Evolutionary conservation across 2,113 vertebrate genomes (phyloP).

Genomic region (Eubucco bourcierii): DNA sequence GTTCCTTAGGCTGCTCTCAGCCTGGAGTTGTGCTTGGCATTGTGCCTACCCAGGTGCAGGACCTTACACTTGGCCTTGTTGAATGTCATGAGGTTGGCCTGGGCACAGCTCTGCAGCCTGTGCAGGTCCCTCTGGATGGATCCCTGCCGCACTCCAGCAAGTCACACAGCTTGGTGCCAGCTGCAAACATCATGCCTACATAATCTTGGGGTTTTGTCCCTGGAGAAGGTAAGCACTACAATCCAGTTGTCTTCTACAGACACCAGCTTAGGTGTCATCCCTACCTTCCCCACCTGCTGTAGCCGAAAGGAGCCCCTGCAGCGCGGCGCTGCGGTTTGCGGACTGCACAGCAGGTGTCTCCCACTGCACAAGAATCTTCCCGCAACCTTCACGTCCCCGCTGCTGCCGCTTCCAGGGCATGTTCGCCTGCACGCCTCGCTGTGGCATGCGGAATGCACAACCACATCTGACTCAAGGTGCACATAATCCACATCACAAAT

Average conservation of each 20-base stretch:
- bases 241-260: not conserved
- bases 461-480: not conserved
- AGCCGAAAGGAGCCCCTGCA: not conserved
- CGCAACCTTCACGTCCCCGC: not conserved
- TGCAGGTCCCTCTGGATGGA: no score
- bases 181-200: no score
- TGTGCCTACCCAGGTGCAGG: no score
- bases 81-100: no score
- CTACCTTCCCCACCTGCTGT: fast-evolving
- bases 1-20: no score
- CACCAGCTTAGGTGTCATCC: not conserved
- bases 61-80: no score
- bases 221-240: not conserved
- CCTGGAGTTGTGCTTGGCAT: no score
- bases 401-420: fast-evolving
- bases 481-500: fast-evolving
- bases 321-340: not conserved
- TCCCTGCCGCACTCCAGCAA: no score
- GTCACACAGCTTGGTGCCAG: no score
- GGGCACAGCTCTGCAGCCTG: no score
- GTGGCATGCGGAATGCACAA: not conserved
- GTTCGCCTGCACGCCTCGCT: not conserved
- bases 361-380: not conserved
- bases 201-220: not conserved
- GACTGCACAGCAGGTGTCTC: slow-evolving; percentile 51